Base-by-base conservation (phyloP, 2,113 vertebrate species). In the Fregata magnificens region DNA sequence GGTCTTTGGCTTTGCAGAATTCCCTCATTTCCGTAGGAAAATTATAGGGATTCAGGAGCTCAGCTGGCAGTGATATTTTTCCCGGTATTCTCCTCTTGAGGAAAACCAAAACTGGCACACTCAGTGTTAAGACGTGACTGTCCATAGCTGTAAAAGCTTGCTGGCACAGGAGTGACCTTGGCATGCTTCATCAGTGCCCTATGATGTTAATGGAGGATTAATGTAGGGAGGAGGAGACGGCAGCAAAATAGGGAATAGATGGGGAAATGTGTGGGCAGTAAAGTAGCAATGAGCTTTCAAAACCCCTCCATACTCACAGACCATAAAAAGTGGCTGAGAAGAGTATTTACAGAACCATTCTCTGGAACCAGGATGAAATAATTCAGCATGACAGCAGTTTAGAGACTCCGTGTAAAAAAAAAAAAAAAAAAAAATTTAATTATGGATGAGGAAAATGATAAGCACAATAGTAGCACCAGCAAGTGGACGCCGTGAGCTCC, bases 161-260 rank as follows among this genome's bases (percentile, higher is more conserved):
- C 70, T 93, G 66, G 77, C 70, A 79, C 25, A 83, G n/a, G 50
- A 95, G 45, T 73, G 86, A 95, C 96, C 93, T 97, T 91, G 91
- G 78, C 95, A 96, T 87, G 36, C 22, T 82, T 91, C 71, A 77
- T 65, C 77, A 70, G 16, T 61, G 17, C 66, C 70, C 82, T 44
- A 42, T 1, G 16, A 87, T 80, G 53, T 62, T 95, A 95, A 96
- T 47, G 42, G 74, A 82, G 58, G 26, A 94, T 70, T 95, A 96
- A 80, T 6, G 14, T 20, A 80, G 28, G 49, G 53, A 83, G 76
- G 58, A 88, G 73, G 84, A 29, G 47, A 72, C 16, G 47, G 55
- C 55, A 81, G 42, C 52, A 85, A 94, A 93, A 94, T 38, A 67
- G 67, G 56, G 73, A 88, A 80, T 76, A 86, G 67, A 87, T 53